Base-by-base conservation (phyloP, 2,888 invertebrate species). In the Tetranychus truncatus region DNA sequence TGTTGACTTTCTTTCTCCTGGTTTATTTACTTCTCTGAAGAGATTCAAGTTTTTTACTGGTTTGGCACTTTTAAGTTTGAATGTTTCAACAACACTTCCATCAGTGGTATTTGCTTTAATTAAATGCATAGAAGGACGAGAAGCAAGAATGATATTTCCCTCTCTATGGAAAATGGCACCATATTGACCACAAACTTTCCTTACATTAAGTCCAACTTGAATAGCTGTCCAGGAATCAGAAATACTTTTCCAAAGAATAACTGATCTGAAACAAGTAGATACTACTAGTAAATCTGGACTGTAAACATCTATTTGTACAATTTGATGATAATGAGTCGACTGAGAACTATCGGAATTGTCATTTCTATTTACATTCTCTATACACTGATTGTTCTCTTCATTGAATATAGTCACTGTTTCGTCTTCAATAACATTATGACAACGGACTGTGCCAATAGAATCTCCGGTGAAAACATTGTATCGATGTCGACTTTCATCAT, bases 61-160 rank as follows among this genome's bases (percentile, higher is more conserved):
- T 9, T 18, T n/a, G 5, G n/a, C 69, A 21, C n/a, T 69, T 69
- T 69, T 69, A 9, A 69, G 69, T 34, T 24, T 69, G n/a, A 69
- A 69, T 20, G 69, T 69, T 69, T 69, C 15, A 69, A 69, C 34
- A 9, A 69, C 69, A 24, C 34, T 69, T 69, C 69, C 69, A 69
- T 69, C 69, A n/a, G 34, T 24, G 8, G 20, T 69, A 69, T 69
- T 69, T 9, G 69, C 69, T n/a, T 69, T 69, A 69, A 69, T 69
- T n/a, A 69, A n/a, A n/a, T 69, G 69, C 69, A 69, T 24, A 18
- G 69, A 69, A 9, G 69, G 69, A 69, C 69, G 69, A 69, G 69
- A 20, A n/a, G 69, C 69, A n/a, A 69, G 9, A 9, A 69, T 11
- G 55, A 3, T 7, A 15, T 55, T 55, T 18, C 34, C 21, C 20